These are phyloP conservation scores for Morone chrysops DNA, from an alignment of 2,113 vertebrate genomes.

Conservation along the genomic window DNA sequence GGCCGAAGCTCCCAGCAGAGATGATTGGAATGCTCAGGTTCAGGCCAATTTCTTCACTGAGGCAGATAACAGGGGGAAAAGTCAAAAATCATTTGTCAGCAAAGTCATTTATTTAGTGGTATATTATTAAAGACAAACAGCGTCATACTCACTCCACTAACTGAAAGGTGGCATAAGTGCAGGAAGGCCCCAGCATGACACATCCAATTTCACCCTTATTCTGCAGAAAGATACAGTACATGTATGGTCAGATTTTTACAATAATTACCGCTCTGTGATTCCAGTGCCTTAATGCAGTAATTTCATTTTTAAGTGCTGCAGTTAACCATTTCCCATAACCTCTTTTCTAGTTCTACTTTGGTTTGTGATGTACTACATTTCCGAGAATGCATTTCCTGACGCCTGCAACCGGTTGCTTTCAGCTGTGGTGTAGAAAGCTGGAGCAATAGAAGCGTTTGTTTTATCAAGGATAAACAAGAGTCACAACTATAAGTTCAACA, in stretches of 20 bases:
- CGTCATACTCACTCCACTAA: slow-evolving; percentile 92
- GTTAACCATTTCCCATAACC: background rate
- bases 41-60: slow-evolving; percentile 86
- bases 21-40: slow-evolving; percentile 90
- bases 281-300: background rate
- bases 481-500: background rate
- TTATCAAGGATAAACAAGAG: background rate
- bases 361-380: background rate
- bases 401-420: background rate
- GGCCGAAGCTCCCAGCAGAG: slow-evolving; percentile 96
- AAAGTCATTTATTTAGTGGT: no score
- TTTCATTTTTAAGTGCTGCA: background rate
- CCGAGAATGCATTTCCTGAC: background rate
- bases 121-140: background rate
- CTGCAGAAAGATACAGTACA: slow-evolving; percentile 73
- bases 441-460: background rate
- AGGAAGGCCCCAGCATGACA: slow-evolving; percentile 91
- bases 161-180: slow-evolving; percentile 94
- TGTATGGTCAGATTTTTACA: background rate
- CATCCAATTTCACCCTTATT: slow-evolving; percentile 83
- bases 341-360: background rate
- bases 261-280: background rate
- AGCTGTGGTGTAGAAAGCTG: background rate
- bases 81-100: background rate
- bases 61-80: background rate